Conservation (phyloP, 1,140 invertebrate genomes). For the Brachionus calyciflorus region DNA sequence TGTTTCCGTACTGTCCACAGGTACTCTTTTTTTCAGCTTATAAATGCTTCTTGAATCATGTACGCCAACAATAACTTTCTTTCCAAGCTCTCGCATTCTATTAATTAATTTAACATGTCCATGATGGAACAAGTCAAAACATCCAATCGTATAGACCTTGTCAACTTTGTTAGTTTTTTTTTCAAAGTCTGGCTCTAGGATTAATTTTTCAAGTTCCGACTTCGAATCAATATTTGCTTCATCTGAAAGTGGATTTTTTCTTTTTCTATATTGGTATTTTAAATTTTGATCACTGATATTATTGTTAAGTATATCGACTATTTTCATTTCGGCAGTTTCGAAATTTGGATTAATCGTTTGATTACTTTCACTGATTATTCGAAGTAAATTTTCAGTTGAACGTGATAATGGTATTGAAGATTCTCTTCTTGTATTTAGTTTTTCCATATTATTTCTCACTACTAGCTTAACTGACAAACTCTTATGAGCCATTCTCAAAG, state of each 20-base stretch:
- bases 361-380: constrained; percentile 1
- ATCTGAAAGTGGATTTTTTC: neutral
- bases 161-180: constrained; percentile 49
- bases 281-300: neutral
- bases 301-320: constrained; percentile 12
- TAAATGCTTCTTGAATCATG: constrained; percentile 50
- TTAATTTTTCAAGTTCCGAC: neutral
- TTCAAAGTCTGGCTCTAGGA: neutral
- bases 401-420: neutral
- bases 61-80: constrained; percentile 51
- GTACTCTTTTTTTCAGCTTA: constrained; percentile 54
- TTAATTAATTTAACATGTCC: constrained; percentile 53
- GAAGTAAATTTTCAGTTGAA: constrained; percentile 12
- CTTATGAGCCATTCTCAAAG: constrained; percentile 54
- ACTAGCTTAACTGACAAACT: constrained; percentile 53
- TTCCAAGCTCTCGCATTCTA: constrained; percentile 52
- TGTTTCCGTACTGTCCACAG: constrained; percentile 55
- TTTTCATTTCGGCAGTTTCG: constrained; percentile 47
- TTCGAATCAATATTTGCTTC: constrained; percentile 3
- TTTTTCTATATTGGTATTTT: constrained; percentile 35
- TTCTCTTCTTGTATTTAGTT: neutral
- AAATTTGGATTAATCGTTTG: constrained; percentile 14
- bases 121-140: constrained; percentile 56
- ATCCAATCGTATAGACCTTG: constrained; percentile 55
- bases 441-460: constrained; percentile 49